phyloP scores from a whole-genome alignment of 2,888 invertebrate species.

The Bedellia somnulentella region DNA sequence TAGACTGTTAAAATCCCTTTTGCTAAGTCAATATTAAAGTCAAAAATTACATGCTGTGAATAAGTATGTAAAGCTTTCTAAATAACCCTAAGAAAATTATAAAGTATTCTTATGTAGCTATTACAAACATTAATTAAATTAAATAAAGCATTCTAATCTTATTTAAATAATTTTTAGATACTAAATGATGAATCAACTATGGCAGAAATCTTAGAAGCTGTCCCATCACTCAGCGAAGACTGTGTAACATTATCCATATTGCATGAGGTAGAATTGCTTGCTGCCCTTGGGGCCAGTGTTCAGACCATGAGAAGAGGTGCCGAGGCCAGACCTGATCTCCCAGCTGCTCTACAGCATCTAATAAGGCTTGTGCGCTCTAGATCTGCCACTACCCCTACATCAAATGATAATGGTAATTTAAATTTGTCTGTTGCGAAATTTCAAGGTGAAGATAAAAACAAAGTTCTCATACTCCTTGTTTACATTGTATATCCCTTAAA shows the following conservation, averaged over 20 bases:
- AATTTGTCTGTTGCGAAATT: constrained; percentile 4
- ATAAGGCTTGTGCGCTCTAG: constrained; percentile 57
- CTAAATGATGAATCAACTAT: constrained; percentile 51
- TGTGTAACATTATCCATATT: constrained; percentile 74
- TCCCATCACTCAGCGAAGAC: constrained; percentile 70
- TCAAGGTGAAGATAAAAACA: neutral
- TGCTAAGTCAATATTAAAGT: too few species aligned
- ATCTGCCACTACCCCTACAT: constrained; percentile 16
- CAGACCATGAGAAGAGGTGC: constrained; percentile 69
- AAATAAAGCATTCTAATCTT: too few species aligned
- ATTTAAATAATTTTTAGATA: too few species aligned
- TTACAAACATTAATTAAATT: too few species aligned
- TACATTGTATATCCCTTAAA: too few species aligned
- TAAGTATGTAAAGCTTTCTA: too few species aligned
- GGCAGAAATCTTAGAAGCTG: constrained; percentile 70
- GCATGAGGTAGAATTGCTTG: constrained; percentile 75
- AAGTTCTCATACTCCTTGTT: too few species aligned
- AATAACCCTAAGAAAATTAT: too few species aligned
- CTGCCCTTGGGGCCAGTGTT: constrained; percentile 67
- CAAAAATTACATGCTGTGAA: too few species aligned
- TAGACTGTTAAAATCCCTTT: too few species aligned
- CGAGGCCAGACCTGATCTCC: constrained; percentile 69
- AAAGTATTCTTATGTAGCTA: too few species aligned
- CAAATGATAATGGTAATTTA: constrained; percentile 36
- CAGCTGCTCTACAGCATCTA: constrained; percentile 69